Conservation (phyloP, 2,797 vertebrate species). For the Coendou prehensilis region DNA sequence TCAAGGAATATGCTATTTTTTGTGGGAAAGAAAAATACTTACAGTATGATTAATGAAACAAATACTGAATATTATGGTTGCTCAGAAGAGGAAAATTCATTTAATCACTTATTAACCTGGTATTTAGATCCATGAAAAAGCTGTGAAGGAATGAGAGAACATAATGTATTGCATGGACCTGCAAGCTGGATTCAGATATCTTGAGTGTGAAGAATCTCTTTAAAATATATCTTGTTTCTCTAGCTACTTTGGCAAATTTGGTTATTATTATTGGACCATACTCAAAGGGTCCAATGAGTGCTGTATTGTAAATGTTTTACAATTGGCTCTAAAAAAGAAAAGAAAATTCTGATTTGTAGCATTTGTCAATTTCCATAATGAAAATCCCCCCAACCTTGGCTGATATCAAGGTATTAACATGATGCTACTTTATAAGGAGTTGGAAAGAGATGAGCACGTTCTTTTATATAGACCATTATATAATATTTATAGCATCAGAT, state of each 20-base stretch:
- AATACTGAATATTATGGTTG: background rate
- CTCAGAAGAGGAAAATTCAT: background rate
- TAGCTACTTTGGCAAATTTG: background rate
- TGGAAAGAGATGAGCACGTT: background rate
- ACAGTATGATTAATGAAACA: background rate
- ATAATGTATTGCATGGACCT: background rate
- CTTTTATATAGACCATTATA: background rate
- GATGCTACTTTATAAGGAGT: background rate
- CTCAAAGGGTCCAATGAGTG: background rate
- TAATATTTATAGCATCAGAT: background rate
- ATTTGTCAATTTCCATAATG: background rate
- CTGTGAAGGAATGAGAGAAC: background rate
- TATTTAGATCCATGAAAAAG: conserved; percentile 13
- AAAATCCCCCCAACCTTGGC: background rate
- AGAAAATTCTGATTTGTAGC: background rate
- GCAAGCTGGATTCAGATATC: background rate
- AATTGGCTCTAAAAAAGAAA: background rate
- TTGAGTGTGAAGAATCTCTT: background rate
- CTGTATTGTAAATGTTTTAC: background rate
- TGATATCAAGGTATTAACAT: background rate
- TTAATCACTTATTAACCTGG: background rate
- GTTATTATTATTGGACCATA: background rate
- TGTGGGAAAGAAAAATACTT: background rate
- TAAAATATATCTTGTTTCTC: background rate
- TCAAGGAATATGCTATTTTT: background rate